A percentile compares a stretch with the other conserved stretches of the same genome.
Conservation (phyloP, 2,113 vertebrate genomes). For the Chloropsis cyanopogon region DNA sequence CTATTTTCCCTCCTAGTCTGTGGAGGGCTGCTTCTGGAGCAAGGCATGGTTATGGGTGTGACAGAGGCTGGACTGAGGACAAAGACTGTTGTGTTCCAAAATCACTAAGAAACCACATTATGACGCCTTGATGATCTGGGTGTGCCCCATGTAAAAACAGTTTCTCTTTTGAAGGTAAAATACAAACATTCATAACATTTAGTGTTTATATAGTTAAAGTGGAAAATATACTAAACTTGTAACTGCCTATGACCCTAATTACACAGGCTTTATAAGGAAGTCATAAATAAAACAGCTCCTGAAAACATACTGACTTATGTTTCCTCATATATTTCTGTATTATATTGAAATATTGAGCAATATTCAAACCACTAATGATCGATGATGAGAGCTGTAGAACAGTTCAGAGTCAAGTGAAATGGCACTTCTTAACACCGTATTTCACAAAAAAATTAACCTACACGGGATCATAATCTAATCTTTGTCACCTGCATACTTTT, state of each 20-base stretch:
- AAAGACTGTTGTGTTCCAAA: not conserved
- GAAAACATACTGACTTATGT: too few relatives aligned
- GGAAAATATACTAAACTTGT: not conserved
- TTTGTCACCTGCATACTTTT: not conserved
- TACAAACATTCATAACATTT: not conserved
- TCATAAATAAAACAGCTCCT: not conserved
- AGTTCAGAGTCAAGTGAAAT: not conserved
- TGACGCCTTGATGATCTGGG: not conserved
- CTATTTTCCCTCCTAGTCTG: not conserved
- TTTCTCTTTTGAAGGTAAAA: not conserved
- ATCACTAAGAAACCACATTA: not conserved
- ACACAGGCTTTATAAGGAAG: not conserved
- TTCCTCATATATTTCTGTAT: not conserved
- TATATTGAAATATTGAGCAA: not conserved
- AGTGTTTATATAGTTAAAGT: too few relatives aligned
- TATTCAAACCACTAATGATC: not conserved
- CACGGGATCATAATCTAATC: not conserved
- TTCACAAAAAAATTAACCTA: not conserved
- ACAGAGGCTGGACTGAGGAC: not conserved
- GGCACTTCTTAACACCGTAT: not conserved
- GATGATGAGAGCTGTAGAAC: not conserved
- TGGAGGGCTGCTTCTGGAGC: not conserved
- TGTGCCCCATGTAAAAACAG: not conserved
- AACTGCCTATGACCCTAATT: not conserved
- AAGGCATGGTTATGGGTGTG: not conserved